phyloP scores from a whole-genome alignment of 2,888 invertebrate species.

The Nomada flava region DNA sequence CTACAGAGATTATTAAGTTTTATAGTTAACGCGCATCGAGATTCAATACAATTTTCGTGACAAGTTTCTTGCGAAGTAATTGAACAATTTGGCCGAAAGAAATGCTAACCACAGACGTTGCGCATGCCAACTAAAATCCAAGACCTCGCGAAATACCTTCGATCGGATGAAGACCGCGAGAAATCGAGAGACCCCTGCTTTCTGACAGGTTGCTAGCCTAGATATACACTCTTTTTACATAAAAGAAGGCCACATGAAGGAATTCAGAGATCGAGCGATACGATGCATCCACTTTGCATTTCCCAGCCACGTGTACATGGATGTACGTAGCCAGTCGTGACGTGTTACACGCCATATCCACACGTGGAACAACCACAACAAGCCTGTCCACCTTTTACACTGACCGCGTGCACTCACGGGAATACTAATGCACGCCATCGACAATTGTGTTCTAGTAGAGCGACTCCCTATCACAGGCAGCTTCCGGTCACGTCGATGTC shows the following conservation, averaged over 20 bases:
- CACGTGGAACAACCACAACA: constrained; percentile 5
- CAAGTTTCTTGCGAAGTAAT: too few species aligned
- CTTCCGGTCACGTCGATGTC: constrained; percentile 65
- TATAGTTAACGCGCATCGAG: too few species aligned
- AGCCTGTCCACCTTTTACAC: constrained; percentile 44
- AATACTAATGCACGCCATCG: constrained; percentile 65
- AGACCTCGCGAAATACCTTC: background rate
- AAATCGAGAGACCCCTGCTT: background rate
- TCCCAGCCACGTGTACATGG: constrained; percentile 54
- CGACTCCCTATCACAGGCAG: constrained; percentile 48
- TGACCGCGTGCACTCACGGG: constrained; percentile 30
- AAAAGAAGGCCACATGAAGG: constrained; percentile 34
- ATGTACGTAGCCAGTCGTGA: constrained; percentile 20
- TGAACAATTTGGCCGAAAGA: too few species aligned
- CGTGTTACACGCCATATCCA: constrained; percentile 2
- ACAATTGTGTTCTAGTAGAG: constrained; percentile 50
- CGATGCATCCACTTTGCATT: constrained; percentile 50
- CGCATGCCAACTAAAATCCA: background rate
- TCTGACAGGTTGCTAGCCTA: background rate
- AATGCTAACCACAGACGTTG: background rate
- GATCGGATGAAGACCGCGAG: constrained; percentile 16
- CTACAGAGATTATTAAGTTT: too few species aligned
- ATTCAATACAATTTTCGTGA: too few species aligned
- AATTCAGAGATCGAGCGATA: constrained; percentile 52
- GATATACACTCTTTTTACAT: constrained; percentile 22